Percentiles rank a stretch among this genome's conserved stretches.
Evolutionary conservation across 2,888 invertebrate genomes (phyloP).

Genomic region (Limnephilus lunatus): DNA sequence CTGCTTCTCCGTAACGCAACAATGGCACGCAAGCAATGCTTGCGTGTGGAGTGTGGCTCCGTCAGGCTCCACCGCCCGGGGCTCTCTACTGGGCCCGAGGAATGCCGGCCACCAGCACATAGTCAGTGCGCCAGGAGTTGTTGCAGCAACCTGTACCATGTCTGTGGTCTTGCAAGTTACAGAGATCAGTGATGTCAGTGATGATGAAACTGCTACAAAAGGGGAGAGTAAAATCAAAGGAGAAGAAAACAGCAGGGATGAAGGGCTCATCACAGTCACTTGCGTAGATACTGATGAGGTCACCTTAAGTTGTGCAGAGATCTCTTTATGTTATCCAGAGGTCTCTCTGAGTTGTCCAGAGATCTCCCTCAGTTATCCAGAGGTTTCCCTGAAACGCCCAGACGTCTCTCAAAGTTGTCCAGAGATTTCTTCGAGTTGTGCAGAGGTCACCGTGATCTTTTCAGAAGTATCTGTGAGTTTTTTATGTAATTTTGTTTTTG

Average conservation of each 20-base stretch:
- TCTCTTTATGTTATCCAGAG: background rate
- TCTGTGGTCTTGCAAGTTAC: conserved; percentile 23
- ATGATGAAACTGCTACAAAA: background rate
- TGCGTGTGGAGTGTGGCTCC: conserved; percentile 19
- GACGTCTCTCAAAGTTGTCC: background rate
- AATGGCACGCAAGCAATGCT: background rate
- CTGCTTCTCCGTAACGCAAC: background rate
- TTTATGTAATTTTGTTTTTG: background rate
- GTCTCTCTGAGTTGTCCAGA: background rate
- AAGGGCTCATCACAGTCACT: background rate
- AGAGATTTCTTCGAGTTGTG: background rate
- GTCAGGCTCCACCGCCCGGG: conserved; percentile 45
- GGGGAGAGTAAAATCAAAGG: conserved; percentile 14
- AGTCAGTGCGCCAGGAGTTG: conserved; percentile 16
- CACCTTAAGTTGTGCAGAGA: background rate
- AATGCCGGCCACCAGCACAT: conserved; percentile 19
- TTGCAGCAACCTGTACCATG: conserved; percentile 31
- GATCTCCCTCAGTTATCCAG: background rate
- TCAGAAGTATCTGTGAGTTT: background rate
- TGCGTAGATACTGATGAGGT: background rate
- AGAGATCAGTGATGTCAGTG: conserved; percentile 28
- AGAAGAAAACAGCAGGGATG: background rate
- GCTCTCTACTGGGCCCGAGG: conserved; percentile 45
- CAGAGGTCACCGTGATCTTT: background rate
- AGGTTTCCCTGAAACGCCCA: background rate